A percentile compares a stretch with the other conserved stretches of the same genome.
These are phyloP conservation scores for Porites australiensis DNA, from an alignment of 64 coral and sea anemone species.

Conservation along the genomic window DNA sequence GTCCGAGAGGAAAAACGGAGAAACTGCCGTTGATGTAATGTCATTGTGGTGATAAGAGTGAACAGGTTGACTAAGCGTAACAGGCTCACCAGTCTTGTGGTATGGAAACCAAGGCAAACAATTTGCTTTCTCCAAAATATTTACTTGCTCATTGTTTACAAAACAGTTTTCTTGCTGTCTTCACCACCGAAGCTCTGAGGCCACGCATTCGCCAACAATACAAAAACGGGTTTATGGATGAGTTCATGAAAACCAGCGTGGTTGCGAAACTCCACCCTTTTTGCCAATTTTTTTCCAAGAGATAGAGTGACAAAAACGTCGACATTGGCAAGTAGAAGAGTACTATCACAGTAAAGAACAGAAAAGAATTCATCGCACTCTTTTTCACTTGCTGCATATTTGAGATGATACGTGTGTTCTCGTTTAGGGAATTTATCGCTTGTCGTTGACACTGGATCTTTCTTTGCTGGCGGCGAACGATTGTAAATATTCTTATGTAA, in stretches of 20 bases:
- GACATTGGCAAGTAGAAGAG: slow-evolving; percentile 24
- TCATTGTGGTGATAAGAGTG: no score
- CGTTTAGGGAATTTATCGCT: not conserved
- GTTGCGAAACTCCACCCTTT: slow-evolving; percentile 20
- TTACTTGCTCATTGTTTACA: not conserved
- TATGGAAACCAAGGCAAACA: no score
- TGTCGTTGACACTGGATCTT: not conserved
- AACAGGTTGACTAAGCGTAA: no score
- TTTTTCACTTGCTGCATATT: not conserved
- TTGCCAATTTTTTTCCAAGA: not conserved
- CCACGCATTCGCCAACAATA: slow-evolving; percentile 13
- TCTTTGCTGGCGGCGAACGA: not conserved
- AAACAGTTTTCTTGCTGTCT: not conserved
- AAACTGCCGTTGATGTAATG: no score
- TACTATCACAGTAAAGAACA: slow-evolving; percentile 22
- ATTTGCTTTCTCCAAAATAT: not conserved
- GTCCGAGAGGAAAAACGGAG: no score
- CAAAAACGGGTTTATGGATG: slow-evolving; percentile 13
- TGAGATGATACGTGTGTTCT: not conserved
- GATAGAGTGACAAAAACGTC: not conserved
- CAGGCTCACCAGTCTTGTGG: no score
- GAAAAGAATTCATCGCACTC: slow-evolving; percentile 23
- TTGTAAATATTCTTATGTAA: slow-evolving; percentile 24
- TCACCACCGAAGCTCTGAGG: not conserved
- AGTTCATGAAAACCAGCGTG: slow-evolving; percentile 26